Base-by-base conservation (phyloP, 1,140 invertebrate genomes). In the Drosophila jambulina region DNA sequence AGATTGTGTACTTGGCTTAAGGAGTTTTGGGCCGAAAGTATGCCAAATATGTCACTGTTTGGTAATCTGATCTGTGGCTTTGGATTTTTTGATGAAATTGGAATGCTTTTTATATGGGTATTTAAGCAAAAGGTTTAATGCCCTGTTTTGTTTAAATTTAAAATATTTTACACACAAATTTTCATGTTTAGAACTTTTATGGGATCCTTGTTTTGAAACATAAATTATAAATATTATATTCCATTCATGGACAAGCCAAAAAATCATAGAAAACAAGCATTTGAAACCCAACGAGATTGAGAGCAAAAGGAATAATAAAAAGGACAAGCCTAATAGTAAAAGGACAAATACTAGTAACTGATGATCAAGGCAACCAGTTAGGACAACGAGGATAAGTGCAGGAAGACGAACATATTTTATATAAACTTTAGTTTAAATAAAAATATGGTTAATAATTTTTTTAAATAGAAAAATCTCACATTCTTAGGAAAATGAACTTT, bases 1-100 rank as follows among this genome's bases (percentile, higher is more conserved):
- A 23, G 53, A 56, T 23, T 25, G 4, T 23, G 21, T 54, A 36
- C 51, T 54, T 38, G 36, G 15, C 25, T 56, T 25, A 25, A 56
- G 34, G 53, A 10, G 21, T 38, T 56, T 56, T 23, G 12, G 34
- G 15, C 17, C 2, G 21, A 38, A 56, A 38, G 34, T 56, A 38
- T 56, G 34, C 21, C 53, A 56, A 56, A 23, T 53, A 53, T 53
- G 29, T 53, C 13, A 1, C 29, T 21, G 3, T 23, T 54, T 23
- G 51, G 51, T 36, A 54, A 54, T 36, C 4, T 10, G 32, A 54
- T 1, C 49, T 34, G 19, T n/a, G 17, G 1, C 2, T 25, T n/a
- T 4, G 15, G 25, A 17, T 25, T 25, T 29, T 9, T 27, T 2
- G 8, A n/a, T 13, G 25, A 13, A 29, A 51, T 29, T n/a, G 5